Evolutionary conservation across 2,797 vertebrate genomes (phyloP).

Genomic region (Phalloptychus januarius): DNA sequence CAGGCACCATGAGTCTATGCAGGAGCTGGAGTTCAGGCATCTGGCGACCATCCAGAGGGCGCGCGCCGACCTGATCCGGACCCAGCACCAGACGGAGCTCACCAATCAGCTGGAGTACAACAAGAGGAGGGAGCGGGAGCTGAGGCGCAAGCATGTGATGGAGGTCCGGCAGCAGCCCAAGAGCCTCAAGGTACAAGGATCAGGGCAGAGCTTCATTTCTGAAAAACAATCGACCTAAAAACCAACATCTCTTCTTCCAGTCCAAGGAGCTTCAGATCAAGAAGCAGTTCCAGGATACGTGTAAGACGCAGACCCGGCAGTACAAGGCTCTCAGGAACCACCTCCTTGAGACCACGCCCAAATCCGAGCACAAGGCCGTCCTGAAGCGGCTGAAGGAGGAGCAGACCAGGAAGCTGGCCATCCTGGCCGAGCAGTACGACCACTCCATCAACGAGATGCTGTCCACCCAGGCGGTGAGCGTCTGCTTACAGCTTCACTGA

Average conservation of each 20-base stretch:
- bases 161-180: slow-evolving; percentile 96
- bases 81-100: slow-evolving; percentile 98
- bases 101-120: slow-evolving; percentile 99
- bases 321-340: slow-evolving; percentile 98
- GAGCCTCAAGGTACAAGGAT: slow-evolving; percentile 90
- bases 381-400: slow-evolving; percentile 96
- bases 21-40: slow-evolving; percentile 97
- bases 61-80: slow-evolving; percentile 94
- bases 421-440: slow-evolving; percentile 94
- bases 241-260: slow-evolving; percentile 61
- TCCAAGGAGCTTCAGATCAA: slow-evolving; percentile 99
- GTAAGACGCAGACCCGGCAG: slow-evolving; percentile 98
- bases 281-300: slow-evolving; percentile 99
- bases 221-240: neutral
- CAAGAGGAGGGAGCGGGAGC: slow-evolving; percentile 94
- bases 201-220: neutral
- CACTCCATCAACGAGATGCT: slow-evolving; percentile 99
- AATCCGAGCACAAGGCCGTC: slow-evolving; percentile 97
- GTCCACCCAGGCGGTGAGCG: slow-evolving; percentile 96
- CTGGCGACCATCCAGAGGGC: slow-evolving; percentile 94
- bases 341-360: slow-evolving; percentile 94
- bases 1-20: slow-evolving; percentile 98
- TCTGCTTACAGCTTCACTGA: neutral
- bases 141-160: slow-evolving; percentile 97
- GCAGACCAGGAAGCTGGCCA: slow-evolving; percentile 93